These are phyloP conservation scores for Coendou prehensilis DNA, from an alignment of 2,797 vertebrate genomes.

Conservation along the genomic window DNA sequence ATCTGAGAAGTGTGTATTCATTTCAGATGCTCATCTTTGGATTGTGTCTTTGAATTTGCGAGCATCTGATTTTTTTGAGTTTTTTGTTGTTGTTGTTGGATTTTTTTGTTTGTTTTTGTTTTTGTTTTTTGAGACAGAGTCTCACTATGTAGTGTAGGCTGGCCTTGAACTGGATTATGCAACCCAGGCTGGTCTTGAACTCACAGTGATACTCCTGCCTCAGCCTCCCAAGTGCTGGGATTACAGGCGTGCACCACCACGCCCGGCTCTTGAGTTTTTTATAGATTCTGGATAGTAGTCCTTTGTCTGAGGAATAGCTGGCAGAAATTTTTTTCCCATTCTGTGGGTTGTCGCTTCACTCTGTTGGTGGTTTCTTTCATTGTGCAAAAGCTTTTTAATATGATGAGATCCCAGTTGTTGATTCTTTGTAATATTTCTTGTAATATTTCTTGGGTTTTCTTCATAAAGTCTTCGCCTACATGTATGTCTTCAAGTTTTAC, in stretches of 20 bases:
- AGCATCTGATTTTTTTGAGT: neutral
- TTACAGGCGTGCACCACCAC: too few relatives aligned
- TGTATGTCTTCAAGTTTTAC: neutral
- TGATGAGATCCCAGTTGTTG: neutral
- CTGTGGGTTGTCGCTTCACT: neutral
- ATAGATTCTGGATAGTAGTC: neutral
- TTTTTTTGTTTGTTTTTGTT: too few relatives aligned
- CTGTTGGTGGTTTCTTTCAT: neutral
- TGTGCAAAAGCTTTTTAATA: neutral
- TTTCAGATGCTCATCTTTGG: neutral
- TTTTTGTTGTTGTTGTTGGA: too few relatives aligned
- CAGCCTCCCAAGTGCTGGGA: too few relatives aligned
- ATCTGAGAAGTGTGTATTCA: neutral
- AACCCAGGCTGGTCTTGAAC: too few relatives aligned
- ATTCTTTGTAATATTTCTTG: neutral
- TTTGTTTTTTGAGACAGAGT: too few relatives aligned
- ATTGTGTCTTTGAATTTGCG: neutral
- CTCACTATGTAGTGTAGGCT: too few relatives aligned
- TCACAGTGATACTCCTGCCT: too few relatives aligned
- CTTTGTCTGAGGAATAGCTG: neutral
- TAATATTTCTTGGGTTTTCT: neutral
- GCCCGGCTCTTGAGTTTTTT: neutral
- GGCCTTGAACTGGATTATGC: too few relatives aligned
- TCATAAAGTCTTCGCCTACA: neutral
- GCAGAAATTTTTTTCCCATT: neutral